These are phyloP conservation scores for Noturus placidus DNA, from an alignment of 2,113 vertebrate species.

Conservation along the genomic window DNA sequence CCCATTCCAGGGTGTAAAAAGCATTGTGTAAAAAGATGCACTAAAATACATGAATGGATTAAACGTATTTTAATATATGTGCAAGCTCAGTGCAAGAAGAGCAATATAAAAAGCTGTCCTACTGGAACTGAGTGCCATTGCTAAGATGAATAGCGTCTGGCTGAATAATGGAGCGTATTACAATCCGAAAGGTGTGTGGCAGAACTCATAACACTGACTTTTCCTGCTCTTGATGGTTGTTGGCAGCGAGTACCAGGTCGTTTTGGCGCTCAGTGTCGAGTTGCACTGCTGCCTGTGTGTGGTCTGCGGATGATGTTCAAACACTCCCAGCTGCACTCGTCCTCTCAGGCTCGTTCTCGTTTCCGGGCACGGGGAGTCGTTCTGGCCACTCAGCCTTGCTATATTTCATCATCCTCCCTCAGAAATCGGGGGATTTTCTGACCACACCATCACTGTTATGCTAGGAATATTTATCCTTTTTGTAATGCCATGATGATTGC, in stretches of 20 bases:
- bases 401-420: slow-evolving; percentile 41
- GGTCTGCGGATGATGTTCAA: slow-evolving; percentile 46
- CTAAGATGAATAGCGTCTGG: slow-evolving; percentile 5
- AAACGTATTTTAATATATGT: neutral
- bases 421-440: slow-evolving; percentile 29
- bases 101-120: neutral
- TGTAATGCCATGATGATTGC: slow-evolving; percentile 8
- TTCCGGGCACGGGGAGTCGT: slow-evolving; percentile 34
- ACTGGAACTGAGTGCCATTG: neutral
- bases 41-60: neutral
- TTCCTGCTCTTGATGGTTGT: slow-evolving; percentile 45
- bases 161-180: neutral
- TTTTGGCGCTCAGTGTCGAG: slow-evolving; percentile 45
- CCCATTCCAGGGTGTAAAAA: too few relatives aligned
- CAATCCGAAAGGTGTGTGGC: slow-evolving; percentile 21
- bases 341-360: slow-evolving; percentile 4
- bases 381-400: slow-evolving; percentile 24
- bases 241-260: slow-evolving; percentile 37
- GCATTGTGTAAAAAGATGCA: neutral
- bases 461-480: slow-evolving; percentile 12
- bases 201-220: slow-evolving; percentile 42
- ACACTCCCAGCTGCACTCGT: slow-evolving; percentile 33
- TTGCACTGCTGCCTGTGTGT: slow-evolving; percentile 52
- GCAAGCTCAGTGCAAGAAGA: neutral
- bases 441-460: slow-evolving; percentile 19